Evolutionary conservation across 2,888 invertebrate species (phyloP).

Genomic region (Ormyrus pomaceus): DNA sequence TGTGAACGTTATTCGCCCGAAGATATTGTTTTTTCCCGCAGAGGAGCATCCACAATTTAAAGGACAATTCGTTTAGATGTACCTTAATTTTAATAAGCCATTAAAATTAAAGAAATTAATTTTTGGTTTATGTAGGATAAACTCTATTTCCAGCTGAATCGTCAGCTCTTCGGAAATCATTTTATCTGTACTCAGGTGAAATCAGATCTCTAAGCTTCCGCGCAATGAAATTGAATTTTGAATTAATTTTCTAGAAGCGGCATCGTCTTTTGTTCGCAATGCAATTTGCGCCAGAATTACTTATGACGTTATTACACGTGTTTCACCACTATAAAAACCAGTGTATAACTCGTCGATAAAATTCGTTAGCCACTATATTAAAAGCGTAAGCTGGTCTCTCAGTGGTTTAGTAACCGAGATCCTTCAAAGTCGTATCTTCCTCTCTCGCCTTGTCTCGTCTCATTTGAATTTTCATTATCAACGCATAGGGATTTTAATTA

Average conservation of each 20-base stretch:
- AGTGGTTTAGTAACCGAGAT: neutral
- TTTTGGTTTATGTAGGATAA: no score
- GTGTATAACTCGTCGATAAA: slow-evolving; percentile 14
- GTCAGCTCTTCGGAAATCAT: neutral
- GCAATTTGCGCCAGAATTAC: slow-evolving; percentile 35
- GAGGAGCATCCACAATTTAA: no score
- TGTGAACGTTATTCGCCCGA: slow-evolving; percentile 10
- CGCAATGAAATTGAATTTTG: slow-evolving; percentile 24
- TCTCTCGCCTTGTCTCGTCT: slow-evolving; percentile 1
- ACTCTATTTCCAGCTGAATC: neutral
- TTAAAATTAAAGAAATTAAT: no score
- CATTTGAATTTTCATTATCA: slow-evolving; percentile 46
- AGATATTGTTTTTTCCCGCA: no score
- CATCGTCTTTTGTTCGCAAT: neutral
- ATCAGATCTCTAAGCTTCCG: neutral
- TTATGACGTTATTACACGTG: slow-evolving; percentile 23
- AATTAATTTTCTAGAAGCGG: slow-evolving; percentile 26
- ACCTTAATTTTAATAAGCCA: no score
- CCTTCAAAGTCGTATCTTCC: slow-evolving; percentile 13
- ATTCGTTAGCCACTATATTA: slow-evolving; percentile 27
- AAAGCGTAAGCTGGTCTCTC: slow-evolving; percentile 17
- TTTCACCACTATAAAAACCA: slow-evolving; percentile 28
- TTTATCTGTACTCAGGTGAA: neutral
- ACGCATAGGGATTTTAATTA: slow-evolving; percentile 47
- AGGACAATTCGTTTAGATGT: no score